Evolutionary conservation across 2,113 vertebrate species (phyloP), one percentile per base, ranked within the genome.

Genomic region (Acanthochromis polyacanthus): DNA sequence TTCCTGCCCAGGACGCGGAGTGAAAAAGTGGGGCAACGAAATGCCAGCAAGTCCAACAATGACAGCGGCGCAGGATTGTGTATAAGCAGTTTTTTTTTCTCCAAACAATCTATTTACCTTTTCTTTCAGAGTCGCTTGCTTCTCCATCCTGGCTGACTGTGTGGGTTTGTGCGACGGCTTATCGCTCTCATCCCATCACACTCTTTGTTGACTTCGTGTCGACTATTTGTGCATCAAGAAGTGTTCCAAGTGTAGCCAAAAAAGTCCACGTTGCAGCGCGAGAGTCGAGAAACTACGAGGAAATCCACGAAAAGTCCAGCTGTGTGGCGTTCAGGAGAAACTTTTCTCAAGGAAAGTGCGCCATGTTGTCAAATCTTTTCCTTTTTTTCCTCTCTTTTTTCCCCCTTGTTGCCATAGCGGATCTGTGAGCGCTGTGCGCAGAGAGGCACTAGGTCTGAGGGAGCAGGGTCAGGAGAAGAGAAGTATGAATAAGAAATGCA

Each of bases 281-380:
- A 66, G 48, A 7, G 86, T 68, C 82, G 80, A 46, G 1, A 15
- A 76, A 58, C 8, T 22, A 68, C 48, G 40, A 12, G 22, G 57
- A 57, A 69, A 59, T 4, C 50, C 66, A 7, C 53, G 0, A 61
- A 69, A 69, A 61, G 10, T 38, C 55, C 4, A 71, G 70, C 53
- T 45, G 74, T 84, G 71, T 57, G 56, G 71, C 65, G 68, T 45
- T 73, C 81, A 56, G 75, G 22, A 79, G 79, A 82, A 91, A 93
- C 69, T 93, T 93, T 93, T 91, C 90, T 93, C 91, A 91, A 71
- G 85, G 81, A 93, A 91, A 94, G 92, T 93, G 90, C 95, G 95
- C 95, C 95, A 95, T 95, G 94, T 95, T 95, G 94, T 94, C 92
- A 93, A 92, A 92, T 79, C 80, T 83, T 91, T 93, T 93, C 82